phyloP scores from a whole-genome alignment of 2,113 vertebrate species.

The Delphinapterus leucas region DNA sequence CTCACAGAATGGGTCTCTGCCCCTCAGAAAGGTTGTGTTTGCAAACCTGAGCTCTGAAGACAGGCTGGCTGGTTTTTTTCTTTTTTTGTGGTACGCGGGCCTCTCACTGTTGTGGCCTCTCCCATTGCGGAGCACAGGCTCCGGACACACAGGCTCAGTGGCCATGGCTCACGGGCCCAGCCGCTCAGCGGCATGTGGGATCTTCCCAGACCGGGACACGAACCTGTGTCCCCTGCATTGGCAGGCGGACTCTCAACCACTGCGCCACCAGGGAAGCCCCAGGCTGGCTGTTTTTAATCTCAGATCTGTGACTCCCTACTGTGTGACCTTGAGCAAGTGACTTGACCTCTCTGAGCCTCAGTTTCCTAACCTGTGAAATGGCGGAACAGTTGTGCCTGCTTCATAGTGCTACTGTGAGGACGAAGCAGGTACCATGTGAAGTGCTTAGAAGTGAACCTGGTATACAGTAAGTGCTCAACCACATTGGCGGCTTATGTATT shows the following conservation, averaged over 20 bases:
- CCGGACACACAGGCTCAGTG: too few species aligned
- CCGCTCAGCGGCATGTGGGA: too few species aligned
- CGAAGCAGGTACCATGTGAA: fast-evolving
- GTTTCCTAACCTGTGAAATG: not conserved
- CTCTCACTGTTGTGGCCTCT: too few species aligned
- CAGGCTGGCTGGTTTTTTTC: not conserved
- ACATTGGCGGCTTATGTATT: not conserved
- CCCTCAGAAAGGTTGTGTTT: not conserved
- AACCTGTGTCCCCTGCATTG: too few species aligned
- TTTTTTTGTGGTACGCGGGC: too few species aligned
- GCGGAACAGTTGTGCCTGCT: not conserved
- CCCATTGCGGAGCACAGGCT: too few species aligned
- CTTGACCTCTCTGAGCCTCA: not conserved
- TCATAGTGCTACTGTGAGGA: not conserved
- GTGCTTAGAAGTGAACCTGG: not conserved
- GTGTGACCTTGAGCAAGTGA: not conserved
- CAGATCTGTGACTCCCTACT: not conserved
- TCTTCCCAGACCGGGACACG: too few species aligned
- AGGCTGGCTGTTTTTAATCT: not conserved
- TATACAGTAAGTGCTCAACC: fast-evolving
- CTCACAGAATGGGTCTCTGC: not conserved
- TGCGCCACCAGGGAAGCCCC: too few species aligned
- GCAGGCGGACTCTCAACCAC: too few species aligned
- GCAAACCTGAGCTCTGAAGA: not conserved
- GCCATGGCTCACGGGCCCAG: too few species aligned